A percentile compares a stretch with the other conserved stretches of the same genome.
phyloP scores from a whole-genome alignment of 2,113 vertebrate species.

The Acrocephalus kingi region DNA sequence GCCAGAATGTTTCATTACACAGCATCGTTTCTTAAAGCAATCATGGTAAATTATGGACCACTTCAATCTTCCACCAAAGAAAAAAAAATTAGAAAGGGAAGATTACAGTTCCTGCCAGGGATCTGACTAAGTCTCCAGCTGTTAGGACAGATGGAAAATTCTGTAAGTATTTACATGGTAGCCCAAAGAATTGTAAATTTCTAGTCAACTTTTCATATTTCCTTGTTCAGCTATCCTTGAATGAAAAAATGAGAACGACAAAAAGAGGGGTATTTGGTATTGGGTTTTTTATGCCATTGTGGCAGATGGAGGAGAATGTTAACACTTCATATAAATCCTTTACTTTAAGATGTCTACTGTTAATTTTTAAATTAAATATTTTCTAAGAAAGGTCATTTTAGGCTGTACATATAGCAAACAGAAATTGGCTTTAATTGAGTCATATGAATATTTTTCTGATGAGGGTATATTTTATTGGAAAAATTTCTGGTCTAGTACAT shows the following conservation, averaged over 20 bases:
- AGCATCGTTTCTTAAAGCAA: not conserved
- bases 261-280: not conserved
- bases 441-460: not conserved
- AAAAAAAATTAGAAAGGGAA: not conserved
- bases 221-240: not conserved
- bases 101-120: not conserved
- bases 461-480: not conserved
- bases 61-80: not conserved
- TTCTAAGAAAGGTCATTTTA: not conserved
- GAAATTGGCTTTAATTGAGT: not conserved
- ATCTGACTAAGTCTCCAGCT: constrained; percentile 5
- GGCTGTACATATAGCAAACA: not conserved
- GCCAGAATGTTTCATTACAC: not conserved
- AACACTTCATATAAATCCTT: not conserved
- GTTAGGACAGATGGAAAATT: constrained; percentile 28
- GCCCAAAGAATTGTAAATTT: not conserved
- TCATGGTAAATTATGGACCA: not conserved
- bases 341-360: not conserved
- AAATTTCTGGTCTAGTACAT: not conserved
- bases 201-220: not conserved
- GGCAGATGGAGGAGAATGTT: not conserved
- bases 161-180: not conserved
- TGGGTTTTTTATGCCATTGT: not conserved
- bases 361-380: not conserved
- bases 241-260: not conserved